Base-by-base conservation (phyloP, 1,140 invertebrate species). In the Campoletis sonorensis region DNA sequence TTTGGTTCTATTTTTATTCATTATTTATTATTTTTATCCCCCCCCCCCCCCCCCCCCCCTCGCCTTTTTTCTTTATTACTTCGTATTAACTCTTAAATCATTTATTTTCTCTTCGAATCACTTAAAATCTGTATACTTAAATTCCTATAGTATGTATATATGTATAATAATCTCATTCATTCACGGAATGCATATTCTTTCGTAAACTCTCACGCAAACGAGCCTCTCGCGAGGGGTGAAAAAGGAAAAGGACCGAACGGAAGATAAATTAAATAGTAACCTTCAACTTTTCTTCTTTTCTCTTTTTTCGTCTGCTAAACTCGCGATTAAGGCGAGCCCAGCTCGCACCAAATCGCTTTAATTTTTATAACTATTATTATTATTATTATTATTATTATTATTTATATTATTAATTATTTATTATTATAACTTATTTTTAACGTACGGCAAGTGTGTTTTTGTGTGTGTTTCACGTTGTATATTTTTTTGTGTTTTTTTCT, bases 401-500 rank as follows among this genome's bases (percentile, higher is more conserved):
- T n/a, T n/a, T n/a, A n/a, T 37, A 49, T 72, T 45, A 45, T 72
- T n/a, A 45, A 4, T 45, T 45, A 45, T 45, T 45, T 11, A 45
- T 45, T 45, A 45, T 45, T 45, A 45, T 45, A 10, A 45, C 40
- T 45, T 45, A 45, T 45, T 5, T 37, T 71, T 71, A 71, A 67
- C 33, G 33, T 73, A 73, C 71, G 71, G 71, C 71, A 73, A 73
- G 71, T 73, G 71, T 73, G 71, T 73, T n/a, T 49, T 26, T 45
- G 40, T 45, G 40, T 45, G 13, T n/a, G n/a, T n/a, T 45, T 45
- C 40, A 45, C 40, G 40, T 73, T 37, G n/a, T n/a, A n/a, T n/a
- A n/a, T n/a, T 40, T 26, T 68, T 58, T 13, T 4, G 30, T 37
- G 4, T 64, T 45, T 58, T 79, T 73, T 49, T 75, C 37, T 37